Evolutionary conservation across 1,140 invertebrate species (phyloP).

Genomic region (Pseudomyrmex pallidus): DNA sequence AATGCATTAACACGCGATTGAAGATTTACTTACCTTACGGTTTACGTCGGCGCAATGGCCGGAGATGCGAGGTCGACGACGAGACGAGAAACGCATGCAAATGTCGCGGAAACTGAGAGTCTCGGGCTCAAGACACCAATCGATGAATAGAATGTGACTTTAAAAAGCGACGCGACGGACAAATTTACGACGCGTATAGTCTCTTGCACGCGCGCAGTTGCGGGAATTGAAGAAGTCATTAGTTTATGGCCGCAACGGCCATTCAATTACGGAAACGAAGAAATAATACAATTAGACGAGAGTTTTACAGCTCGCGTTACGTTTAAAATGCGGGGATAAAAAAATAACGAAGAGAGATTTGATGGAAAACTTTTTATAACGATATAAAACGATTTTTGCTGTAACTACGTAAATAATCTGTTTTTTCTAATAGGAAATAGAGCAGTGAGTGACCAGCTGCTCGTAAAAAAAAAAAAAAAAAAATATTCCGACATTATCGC

Average conservation of each 20-base stretch:
- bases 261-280: neutral
- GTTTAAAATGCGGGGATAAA: constrained; percentile 13
- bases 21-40: constrained; percentile 24
- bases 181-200: constrained; percentile 6
- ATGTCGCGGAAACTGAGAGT: neutral
- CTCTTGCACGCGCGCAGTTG: neutral
- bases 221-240: constrained; percentile 10
- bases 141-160: neutral
- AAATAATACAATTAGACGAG: constrained; percentile 1
- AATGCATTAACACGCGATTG: constrained; percentile 31
- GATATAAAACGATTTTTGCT: too few relatives aligned
- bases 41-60: neutral
- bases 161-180: neutral
- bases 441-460: too few relatives aligned
- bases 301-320: neutral
- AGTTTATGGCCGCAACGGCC: constrained; percentile 6
- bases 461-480: neutral
- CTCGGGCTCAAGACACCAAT: neutral
- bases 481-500: neutral
- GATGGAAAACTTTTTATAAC: neutral
- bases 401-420: too few relatives aligned
- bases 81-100: constrained; percentile 4
- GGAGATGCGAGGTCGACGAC: neutral
- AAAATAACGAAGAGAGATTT: neutral
- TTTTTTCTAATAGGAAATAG: too few relatives aligned